phyloP scores from a whole-genome alignment of 2,113 vertebrate species.

The Nibea albiflora region DNA sequence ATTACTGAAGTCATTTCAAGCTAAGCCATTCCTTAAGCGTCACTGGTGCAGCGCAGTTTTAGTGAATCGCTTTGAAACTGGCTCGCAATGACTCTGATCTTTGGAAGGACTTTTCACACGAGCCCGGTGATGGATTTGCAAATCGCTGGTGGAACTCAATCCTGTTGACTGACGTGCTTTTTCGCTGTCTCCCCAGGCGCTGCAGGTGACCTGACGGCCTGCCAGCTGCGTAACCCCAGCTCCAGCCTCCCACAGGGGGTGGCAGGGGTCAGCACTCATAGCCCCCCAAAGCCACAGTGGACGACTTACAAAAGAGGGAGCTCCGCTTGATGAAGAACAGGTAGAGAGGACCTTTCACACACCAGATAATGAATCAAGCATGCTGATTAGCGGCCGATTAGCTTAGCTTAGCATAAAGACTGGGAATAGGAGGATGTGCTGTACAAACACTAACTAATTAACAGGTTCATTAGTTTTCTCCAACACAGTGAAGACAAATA shows the following conservation, averaged over 20 bases:
- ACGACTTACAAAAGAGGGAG: slow-evolving; percentile 90
- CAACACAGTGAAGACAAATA: not conserved
- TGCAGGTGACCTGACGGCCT: slow-evolving; percentile 89
- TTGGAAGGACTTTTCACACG: not conserved
- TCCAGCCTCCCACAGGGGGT: slow-evolving; percentile 86
- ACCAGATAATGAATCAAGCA: not conserved
- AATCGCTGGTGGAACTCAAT: not conserved
- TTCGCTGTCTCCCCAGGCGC: slow-evolving; percentile 77
- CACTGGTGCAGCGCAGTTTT: not conserved
- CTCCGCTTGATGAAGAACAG: slow-evolving; percentile 94
- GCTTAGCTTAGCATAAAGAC: not conserved
- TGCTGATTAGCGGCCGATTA: not conserved
- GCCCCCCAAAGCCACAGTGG: slow-evolving; percentile 82
- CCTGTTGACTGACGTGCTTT: not conserved
- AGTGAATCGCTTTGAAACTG: not conserved
- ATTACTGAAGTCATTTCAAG: not conserved
- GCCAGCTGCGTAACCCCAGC: slow-evolving; percentile 87
- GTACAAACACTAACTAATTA: not conserved
- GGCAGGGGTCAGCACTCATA: slow-evolving; percentile 81
- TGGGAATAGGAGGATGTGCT: not conserved
- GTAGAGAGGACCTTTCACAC: slow-evolving; percentile 74
- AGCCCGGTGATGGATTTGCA: not conserved
- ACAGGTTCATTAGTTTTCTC: not conserved
- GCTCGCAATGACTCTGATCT: not conserved
- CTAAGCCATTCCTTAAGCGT: not conserved